phyloP scores from a whole-genome alignment of 2,113 vertebrate species.

The Sula dactylatra region DNA sequence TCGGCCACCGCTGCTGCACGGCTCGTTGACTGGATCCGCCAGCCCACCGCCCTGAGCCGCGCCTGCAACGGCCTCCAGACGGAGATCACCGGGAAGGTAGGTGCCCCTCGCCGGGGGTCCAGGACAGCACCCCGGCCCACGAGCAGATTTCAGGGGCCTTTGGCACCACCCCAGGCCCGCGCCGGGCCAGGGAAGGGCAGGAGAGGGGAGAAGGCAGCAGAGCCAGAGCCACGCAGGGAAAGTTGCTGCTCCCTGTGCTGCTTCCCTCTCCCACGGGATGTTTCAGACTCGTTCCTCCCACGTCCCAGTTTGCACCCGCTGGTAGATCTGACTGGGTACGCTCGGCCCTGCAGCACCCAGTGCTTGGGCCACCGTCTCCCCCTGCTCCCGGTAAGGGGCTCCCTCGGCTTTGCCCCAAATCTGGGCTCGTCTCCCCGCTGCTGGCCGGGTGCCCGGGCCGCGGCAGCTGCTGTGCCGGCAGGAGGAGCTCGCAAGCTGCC shows the following conservation, averaged over 20 bases:
- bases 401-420: neutral
- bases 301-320: neutral
- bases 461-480: neutral
- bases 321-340: neutral
- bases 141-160: neutral
- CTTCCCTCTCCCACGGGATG: neutral
- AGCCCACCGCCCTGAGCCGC: neutral
- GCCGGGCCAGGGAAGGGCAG: neutral
- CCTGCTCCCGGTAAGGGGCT: accelerated
- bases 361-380: neutral
- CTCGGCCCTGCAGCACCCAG: neutral
- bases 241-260: neutral
- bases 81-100: conserved; percentile 60
- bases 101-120: neutral
- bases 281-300: neutral
- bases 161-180: neutral
- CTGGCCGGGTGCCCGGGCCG: accelerated
- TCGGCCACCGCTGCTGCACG: neutral
- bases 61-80: conserved; percentile 70
- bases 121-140: accelerated
- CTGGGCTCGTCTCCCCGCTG: neutral
- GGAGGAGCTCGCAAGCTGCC: neutral
- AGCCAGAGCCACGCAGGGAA: too few species aligned
- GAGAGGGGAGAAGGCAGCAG: neutral
- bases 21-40: conserved; percentile 40